Percentiles rank a stretch among this genome's conserved stretches.
Conservation (phyloP, 1,140 invertebrate species). For the Tetramorium parvispinum region DNA sequence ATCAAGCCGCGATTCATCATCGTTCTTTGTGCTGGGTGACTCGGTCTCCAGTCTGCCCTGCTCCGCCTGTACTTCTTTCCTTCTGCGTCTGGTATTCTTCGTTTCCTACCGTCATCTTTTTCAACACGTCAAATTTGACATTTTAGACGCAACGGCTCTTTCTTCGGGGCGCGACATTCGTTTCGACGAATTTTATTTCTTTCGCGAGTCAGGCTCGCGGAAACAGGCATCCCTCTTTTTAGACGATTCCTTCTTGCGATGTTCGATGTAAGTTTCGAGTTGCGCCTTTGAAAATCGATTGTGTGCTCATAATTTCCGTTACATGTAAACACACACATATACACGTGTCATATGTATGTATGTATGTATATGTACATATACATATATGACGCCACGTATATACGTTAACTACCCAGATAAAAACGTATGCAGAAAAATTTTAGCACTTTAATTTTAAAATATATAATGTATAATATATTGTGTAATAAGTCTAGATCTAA, state of each 20-base stretch:
- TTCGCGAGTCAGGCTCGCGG: slow-evolving; percentile 7
- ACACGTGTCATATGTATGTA: no score
- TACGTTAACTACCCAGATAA: no score
- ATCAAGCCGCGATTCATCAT: slow-evolving; percentile 78
- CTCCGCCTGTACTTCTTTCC: slow-evolving; percentile 48
- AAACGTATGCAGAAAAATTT: no score
- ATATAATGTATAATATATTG: no score
- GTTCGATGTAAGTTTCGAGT: slow-evolving; percentile 17
- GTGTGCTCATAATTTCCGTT: neutral
- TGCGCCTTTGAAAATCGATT: neutral
- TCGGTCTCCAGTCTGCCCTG: slow-evolving; percentile 47
- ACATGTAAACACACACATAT: neutral
- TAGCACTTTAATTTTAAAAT: no score
- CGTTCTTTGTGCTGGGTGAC: slow-evolving; percentile 69
- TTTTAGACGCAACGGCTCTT: slow-evolving; percentile 22
- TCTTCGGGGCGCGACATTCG: slow-evolving; percentile 5
- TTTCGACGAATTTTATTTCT: slow-evolving; percentile 42
- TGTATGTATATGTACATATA: no score
- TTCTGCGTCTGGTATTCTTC: slow-evolving; percentile 29
- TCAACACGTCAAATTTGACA: slow-evolving; percentile 44
- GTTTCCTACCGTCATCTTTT: slow-evolving; percentile 30
- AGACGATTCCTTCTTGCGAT: slow-evolving; percentile 8
- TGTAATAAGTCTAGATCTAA: no score
- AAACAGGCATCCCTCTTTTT: slow-evolving; percentile 32
- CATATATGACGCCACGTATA: no score